These are phyloP conservation scores for Aulostomus chinensis DNA, from an alignment of 2,797 vertebrate genomes.

Conservation along the genomic window DNA sequence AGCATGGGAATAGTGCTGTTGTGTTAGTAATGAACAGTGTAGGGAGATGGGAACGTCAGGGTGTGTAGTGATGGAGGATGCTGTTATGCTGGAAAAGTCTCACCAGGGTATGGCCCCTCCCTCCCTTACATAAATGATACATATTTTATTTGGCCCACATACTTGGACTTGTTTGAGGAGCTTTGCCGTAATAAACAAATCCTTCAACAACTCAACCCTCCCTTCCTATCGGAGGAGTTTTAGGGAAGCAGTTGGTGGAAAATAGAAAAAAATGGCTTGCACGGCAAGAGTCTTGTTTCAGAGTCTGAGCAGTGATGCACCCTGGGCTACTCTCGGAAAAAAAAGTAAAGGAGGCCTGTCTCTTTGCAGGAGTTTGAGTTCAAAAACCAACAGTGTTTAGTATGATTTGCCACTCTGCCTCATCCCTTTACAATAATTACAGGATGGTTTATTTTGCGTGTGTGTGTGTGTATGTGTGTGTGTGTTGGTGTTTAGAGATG, in stretches of 20 bases:
- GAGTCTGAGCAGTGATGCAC: too few relatives aligned
- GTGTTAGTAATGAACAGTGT: too few relatives aligned
- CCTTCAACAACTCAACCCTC: conserved; percentile 37
- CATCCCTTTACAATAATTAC: too few relatives aligned
- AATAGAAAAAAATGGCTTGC: conserved; percentile 33
- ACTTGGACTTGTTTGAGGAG: conserved; percentile 59
- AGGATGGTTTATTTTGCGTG: too few relatives aligned
- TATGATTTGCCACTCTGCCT: too few relatives aligned
- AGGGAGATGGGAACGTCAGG: conserved; percentile 4
- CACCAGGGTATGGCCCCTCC: conserved; percentile 39
- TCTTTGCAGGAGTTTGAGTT: too few relatives aligned
- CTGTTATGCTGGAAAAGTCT: conserved; percentile 54
- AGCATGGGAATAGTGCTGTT: conserved; percentile 11
- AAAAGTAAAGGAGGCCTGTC: too few relatives aligned
- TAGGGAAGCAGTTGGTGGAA: conserved; percentile 17
- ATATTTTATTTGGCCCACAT: conserved; percentile 58
- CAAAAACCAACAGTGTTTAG: too few relatives aligned
- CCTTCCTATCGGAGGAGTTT: too few relatives aligned
- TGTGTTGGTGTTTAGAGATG: too few relatives aligned
- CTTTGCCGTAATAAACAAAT: conserved; percentile 63
- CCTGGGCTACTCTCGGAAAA: too few relatives aligned
- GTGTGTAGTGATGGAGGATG: conserved; percentile 31
- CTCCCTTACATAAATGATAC: conserved; percentile 62
- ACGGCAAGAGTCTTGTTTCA: conserved; percentile 18
- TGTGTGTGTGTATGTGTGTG: too few relatives aligned